phyloP scores from a whole-genome alignment of 92 coral and sea anemone species.

The Palythoa grandiflora region DNA sequence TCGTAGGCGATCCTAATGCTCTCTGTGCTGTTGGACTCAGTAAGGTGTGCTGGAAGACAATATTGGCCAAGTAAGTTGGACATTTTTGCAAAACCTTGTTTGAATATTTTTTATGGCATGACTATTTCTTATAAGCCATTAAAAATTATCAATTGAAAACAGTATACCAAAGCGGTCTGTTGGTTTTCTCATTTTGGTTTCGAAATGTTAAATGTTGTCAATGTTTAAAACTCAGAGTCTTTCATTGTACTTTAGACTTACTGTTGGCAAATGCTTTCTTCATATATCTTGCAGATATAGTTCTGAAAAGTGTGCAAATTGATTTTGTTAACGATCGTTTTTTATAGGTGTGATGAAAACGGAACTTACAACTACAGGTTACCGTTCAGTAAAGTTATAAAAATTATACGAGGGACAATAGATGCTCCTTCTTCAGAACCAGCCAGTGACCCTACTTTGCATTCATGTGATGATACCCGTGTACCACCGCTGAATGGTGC shows the following conservation, averaged over 20 bases:
- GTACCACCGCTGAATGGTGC: not conserved
- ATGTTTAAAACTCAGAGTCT: not conserved
- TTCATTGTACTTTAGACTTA: no score
- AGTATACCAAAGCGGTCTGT: not conserved
- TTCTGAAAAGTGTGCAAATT: not conserved
- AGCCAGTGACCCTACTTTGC: not conserved
- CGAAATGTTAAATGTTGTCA: not conserved
- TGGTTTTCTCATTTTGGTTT: not conserved
- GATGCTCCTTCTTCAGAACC: not conserved
- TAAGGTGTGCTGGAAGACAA: slow-evolving; percentile 90
- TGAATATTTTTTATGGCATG: no score
- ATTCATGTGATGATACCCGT: not conserved
- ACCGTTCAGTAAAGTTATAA: slow-evolving; percentile 76
- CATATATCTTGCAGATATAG: not conserved
- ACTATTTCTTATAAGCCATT: no score
- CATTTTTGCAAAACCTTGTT: no score
- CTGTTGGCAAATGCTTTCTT: no score
- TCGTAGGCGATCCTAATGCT: slow-evolving; percentile 94
- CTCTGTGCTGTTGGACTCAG: slow-evolving; percentile 94
- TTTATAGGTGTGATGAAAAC: slow-evolving; percentile 75
- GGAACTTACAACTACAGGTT: slow-evolving; percentile 94
- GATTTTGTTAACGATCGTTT: not conserved
- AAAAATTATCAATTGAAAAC: no score
- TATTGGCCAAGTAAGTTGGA: slow-evolving; percentile 73
- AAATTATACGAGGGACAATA: slow-evolving; percentile 51